These are phyloP conservation scores for Hyperoplus lanceolatus DNA, from an alignment of 2,797 vertebrate species.

Conservation along the genomic window DNA sequence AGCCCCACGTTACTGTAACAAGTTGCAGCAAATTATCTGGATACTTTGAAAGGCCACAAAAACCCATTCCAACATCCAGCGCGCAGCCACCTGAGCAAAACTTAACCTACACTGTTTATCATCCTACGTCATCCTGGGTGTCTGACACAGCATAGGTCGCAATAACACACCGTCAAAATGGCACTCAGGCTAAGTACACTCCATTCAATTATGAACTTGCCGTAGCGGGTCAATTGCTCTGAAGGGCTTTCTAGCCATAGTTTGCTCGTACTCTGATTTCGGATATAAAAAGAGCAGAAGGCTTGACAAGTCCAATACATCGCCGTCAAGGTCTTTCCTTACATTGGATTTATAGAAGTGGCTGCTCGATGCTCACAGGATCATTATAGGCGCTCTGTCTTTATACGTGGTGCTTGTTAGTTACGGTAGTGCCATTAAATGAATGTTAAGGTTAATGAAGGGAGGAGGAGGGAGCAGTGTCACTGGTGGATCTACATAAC, in stretches of 20 bases:
- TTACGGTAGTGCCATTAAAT: conserved; percentile 69
- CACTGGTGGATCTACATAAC: conserved; percentile 23
- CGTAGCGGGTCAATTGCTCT: conserved; percentile 54
- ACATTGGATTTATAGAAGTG: conserved; percentile 12
- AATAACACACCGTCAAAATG: conserved; percentile 49
- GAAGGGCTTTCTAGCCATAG: conserved; percentile 54
- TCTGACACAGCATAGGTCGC: conserved; percentile 38
- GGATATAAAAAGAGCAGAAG: conserved; percentile 25
- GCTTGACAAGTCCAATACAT: conserved; percentile 12
- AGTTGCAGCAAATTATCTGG: conserved; percentile 13
- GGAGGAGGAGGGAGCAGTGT: conserved; percentile 10
- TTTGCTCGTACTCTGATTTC: conserved; percentile 33
- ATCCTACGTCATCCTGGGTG: conserved; percentile 17
- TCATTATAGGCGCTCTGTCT: conserved; percentile 22
- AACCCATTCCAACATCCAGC: conserved; percentile 14
- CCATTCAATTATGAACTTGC: conserved; percentile 56
- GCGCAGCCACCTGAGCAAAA: conserved; percentile 6
- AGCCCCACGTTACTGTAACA: conserved; percentile 52
- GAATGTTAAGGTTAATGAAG: conserved; percentile 40
- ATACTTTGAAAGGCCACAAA: conserved; percentile 20
- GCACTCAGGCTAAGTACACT: conserved; percentile 55
- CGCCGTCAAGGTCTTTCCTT: background rate
- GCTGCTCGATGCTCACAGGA: conserved; percentile 15
- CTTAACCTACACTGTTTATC: conserved; percentile 5
- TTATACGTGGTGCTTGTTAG: conserved; percentile 61